These are phyloP conservation scores for Exocentrus adspersus DNA, from an alignment of 2,888 invertebrate genomes.

Conservation along the genomic window DNA sequence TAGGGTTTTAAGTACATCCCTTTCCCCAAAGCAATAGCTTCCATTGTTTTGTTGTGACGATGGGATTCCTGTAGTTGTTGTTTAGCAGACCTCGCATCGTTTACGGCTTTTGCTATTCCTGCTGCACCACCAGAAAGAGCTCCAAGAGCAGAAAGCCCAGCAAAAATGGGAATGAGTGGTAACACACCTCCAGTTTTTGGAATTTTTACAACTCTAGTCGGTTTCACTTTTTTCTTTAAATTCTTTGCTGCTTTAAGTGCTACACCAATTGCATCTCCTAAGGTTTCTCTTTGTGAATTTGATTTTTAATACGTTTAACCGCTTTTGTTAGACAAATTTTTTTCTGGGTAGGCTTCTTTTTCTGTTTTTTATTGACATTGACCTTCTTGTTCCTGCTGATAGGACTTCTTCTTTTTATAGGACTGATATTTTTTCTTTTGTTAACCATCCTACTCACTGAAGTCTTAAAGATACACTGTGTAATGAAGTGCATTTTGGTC, in stretches of 20 bases:
- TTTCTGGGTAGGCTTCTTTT: too few relatives aligned
- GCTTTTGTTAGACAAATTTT: too few relatives aligned
- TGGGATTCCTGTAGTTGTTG: conserved; percentile 42
- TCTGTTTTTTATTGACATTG: too few relatives aligned
- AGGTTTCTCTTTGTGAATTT: too few relatives aligned
- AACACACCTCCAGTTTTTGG: conserved; percentile 20
- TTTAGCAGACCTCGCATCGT: conserved; percentile 41
- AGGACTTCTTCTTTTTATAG: too few relatives aligned
- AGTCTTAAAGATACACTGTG: too few relatives aligned
- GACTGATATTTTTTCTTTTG: too few relatives aligned
- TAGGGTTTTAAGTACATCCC: conserved; percentile 16
- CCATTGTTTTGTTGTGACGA: conserved; percentile 48
- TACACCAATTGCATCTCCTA: neutral
- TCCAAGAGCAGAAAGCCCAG: conserved; percentile 40
- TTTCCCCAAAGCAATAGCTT: conserved; percentile 34
- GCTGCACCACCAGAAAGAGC: conserved; percentile 40
- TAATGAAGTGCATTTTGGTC: too few relatives aligned
- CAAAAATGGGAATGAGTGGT: conserved; percentile 37
- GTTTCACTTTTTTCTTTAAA: conserved; percentile 14
- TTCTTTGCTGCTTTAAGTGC: conserved; percentile 2
- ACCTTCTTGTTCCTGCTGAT: too few relatives aligned
- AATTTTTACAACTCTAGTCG: conserved; percentile 10
- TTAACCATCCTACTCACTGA: too few relatives aligned
- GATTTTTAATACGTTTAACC: too few relatives aligned
- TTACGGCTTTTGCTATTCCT: conserved; percentile 46